Conservation (phyloP, 2,797 vertebrate species). For the Anguilla pacifica region DNA sequence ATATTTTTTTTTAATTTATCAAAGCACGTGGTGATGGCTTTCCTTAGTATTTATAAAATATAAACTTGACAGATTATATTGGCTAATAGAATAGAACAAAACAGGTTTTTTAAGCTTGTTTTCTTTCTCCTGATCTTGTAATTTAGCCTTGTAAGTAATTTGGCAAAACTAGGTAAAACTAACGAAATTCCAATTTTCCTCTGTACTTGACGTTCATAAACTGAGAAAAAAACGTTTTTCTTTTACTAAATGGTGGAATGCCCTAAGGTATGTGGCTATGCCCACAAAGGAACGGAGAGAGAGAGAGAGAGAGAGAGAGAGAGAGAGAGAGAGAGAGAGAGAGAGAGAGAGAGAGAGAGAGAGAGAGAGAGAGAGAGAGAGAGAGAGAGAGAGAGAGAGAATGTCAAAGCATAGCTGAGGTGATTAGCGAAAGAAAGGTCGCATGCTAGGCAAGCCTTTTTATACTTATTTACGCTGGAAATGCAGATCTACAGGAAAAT, state of each 20-base stretch:
- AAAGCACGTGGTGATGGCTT: not conserved
- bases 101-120: not conserved
- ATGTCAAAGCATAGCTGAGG: not conserved
- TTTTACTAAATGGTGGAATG: conserved; percentile 10
- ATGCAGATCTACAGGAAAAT: conserved; percentile 12
- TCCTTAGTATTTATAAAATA: not conserved
- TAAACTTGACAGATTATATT: not conserved
- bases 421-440: conserved; percentile 15
- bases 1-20: not conserved
- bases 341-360: not conserved
- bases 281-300: conserved; percentile 13
- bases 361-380: conserved; percentile 9
- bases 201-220: not conserved
- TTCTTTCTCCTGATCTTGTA: not conserved
- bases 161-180: not conserved
- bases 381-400: not conserved
- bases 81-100: not conserved
- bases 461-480: conserved; percentile 11
- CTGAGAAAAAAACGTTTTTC: not conserved
- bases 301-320: not conserved
- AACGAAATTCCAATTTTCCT: not conserved
- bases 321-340: not conserved
- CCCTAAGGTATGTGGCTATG: not conserved
- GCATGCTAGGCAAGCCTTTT: not conserved
- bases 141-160: not conserved